Base-by-base conservation (phyloP, 53 echinoderm and acorn worm genomes). In the Mesocentrotus franciscanus region DNA sequence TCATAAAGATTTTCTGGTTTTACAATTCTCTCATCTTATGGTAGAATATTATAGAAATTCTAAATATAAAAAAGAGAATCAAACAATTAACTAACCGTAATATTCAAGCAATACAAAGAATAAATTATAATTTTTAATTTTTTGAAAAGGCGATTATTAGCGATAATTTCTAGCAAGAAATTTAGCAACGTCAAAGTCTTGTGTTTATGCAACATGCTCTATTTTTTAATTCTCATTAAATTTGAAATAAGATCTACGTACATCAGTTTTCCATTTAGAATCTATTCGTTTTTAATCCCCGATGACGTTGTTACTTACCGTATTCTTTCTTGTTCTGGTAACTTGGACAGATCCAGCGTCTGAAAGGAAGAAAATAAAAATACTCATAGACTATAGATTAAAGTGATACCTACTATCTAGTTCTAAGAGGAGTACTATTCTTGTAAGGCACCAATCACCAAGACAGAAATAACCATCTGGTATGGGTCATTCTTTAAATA, bases 311-410 rank as follows among this genome's bases (percentile, higher is more conserved):
- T 15, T 90, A 90, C 97, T 96, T 92, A 98, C 98, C 96, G 96
- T 95, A 96, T 97, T 95, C 96, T 97, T 95, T 98, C 98, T 93
- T 97, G 96, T 33, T 97, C 98, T 11, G 98, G 96, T 55, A 98
- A 71, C 95, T 98, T 98, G 57, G 98, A 96, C 32, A 98, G 93
- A 72, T 98, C 98, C 85, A 98, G 85, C 12, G 97, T 96, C 97
- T 97, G 92, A 17, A 93, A 87, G 87, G 17, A 66, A 95, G 10
- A 81, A 95, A 78, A 42, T 16, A 59, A 17, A 96, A 61, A 34
- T 24, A 32, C 7, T 32, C 26, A 78, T 32, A 12, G 1, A 29
- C 13, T 27, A 78, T 29, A 32, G 1, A 85, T 32, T 36, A 14
- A 24, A 10, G 7, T 14, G 9, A 32, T 13, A 32, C 30, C 78